Base-by-base conservation (phyloP, 2,797 vertebrate species). In the Acestrorhynchus altus region DNA sequence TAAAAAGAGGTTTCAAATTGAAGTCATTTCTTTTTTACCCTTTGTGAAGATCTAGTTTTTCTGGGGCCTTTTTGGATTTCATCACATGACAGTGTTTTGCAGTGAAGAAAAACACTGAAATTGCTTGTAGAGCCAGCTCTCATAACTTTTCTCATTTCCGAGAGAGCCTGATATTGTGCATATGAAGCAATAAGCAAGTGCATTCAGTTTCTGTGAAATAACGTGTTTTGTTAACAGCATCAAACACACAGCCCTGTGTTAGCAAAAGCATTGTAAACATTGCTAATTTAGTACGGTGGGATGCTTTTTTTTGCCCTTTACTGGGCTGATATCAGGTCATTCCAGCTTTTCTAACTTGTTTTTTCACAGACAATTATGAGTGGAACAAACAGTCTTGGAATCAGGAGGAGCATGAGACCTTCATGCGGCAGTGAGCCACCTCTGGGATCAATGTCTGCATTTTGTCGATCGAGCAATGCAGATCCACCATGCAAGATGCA, bases 401-500 rank as follows among this genome's bases (percentile, higher is more conserved):
- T 81, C 85, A 74, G 51, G 76, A 84, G 81, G 90, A 92, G 87
- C 92, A 90, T 90, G 91, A 79, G 92, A 92, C 90, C 90, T 91
- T 85, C 90, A 89, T 88, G 89, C 82, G 90, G 81, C 78, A 84
- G 35, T 79, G 57, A 85, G 86, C 85, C 84, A 92, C 90, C 87
- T 91, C 90, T 22, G 57, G 70, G 83, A 90, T 93, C 92, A 92
- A 91, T 90, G 90, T 90, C 81, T 85, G 86, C 88, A 90, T 91
- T 92, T 91, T 91, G 87, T 87, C 83, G 87, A 88, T 91, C 85
- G 79, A 82, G 86, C 86, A 86, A 79, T 24, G 56, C 85, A 85
- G 88, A 90, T 85, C 85, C 77, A 90, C 90, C 90, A 90, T 91
- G 90, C 87, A 91, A 89, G 90, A 93, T 91, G 88, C 89, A 91